Percentiles rank a stretch among this genome's conserved stretches.
These are phyloP conservation scores for Poliocrania exsul DNA, from an alignment of 2,797 vertebrate genomes.

Conservation along the genomic window DNA sequence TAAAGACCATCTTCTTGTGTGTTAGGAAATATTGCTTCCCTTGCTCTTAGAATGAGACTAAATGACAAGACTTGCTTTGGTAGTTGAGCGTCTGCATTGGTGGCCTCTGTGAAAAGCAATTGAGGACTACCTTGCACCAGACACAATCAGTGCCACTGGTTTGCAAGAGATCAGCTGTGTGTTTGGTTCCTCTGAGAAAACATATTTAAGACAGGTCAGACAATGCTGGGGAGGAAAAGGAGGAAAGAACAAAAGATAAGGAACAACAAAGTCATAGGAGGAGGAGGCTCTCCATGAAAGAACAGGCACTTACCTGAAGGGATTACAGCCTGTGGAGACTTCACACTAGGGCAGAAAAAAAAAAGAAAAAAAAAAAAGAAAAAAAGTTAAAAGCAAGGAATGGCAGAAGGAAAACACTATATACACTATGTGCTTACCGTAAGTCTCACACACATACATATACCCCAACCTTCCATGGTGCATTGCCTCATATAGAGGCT, in stretches of 20 bases:
- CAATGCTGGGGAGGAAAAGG: background rate
- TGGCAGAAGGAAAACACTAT: background rate
- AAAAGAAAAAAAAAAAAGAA: background rate
- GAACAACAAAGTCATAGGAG: background rate
- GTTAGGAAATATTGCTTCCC: background rate
- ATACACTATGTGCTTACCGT: fast-evolving
- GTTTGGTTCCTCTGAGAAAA: background rate
- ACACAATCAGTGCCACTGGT: background rate
- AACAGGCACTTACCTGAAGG: background rate
- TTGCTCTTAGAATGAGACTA: background rate
- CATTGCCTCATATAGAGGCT: fast-evolving
- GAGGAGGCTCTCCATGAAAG: background rate
- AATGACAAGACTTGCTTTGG: background rate
- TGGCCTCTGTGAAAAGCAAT: background rate
- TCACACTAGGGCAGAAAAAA: background rate
- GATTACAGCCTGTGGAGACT: background rate
- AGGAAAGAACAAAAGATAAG: background rate
- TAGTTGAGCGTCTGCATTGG: background rate
- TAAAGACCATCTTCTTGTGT: background rate
- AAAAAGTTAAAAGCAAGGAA: background rate
- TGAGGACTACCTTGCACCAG: too few species aligned
- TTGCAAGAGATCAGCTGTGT: background rate
- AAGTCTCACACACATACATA: background rate
- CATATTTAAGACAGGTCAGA: background rate
- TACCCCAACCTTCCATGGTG: fast-evolving